Base-by-base conservation (phyloP, 2,113 vertebrate species). In the Anseranas semipalmata region DNA sequence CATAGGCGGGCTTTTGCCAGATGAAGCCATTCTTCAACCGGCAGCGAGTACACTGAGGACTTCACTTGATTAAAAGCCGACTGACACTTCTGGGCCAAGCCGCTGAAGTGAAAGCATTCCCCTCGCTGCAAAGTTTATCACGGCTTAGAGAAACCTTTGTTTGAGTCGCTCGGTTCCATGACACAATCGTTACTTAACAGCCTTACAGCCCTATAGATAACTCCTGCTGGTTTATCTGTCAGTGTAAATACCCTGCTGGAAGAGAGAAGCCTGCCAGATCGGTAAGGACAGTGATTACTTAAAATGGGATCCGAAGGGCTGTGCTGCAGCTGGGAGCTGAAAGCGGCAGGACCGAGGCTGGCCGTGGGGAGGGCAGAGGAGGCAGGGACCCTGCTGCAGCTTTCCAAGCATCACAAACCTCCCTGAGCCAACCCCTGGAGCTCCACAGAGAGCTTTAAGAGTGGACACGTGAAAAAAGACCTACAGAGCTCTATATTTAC, bases 201-300 rank as follows among this genome's bases (percentile, higher is more conserved):
- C 14, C 81, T 96, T 93, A 96, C 50, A 92, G 90, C 65, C 60
- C 96, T 95, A 68, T 17, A 92, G 93, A 96, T 97, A 96, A 96
- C 92, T 94, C 50, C n/a, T 52, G 88, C 55, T 0, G 6, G 43
- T 84, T 97, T 95, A 97, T 96, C 85, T 90, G 83, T 37, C 3
- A 12, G 75, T 66, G 79, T 45, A 92, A 77, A 76, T 43, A 50
- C 1, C 4, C 60, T 30, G 67, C 79, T 84, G 90, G 75, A 32
- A 58, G 71, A 48, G 10, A 71, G 75, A 19, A 74, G 75, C 72
- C 82, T 84, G 63, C 28, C 67, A 67, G 93, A 83, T 93, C 59
- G 77, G 70, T 30, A 30, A 62, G 68, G 85, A 35, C 17, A 17
- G 53, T 1, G 39, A 75, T 91, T 68, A 82, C 24, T 45, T 28